Percentiles rank a stretch among this genome's conserved stretches.
Evolutionary conservation across 2,888 invertebrate genomes (phyloP).

Genomic region (Mythimna vitellina): DNA sequence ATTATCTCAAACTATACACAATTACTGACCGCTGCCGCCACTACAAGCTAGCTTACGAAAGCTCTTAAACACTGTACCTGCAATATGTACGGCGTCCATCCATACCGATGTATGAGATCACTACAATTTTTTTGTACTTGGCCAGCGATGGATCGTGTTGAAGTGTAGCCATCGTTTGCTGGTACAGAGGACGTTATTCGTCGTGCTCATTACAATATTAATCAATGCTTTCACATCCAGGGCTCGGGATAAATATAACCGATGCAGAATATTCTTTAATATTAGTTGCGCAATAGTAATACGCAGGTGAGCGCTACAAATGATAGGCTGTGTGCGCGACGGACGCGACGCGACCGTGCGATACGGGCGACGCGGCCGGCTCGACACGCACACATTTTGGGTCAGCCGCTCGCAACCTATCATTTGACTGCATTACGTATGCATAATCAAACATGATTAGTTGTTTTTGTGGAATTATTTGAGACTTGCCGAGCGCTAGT

Average conservation of each 20-base stretch:
- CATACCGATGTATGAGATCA: background rate
- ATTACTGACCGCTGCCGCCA: slow-evolving; percentile 78
- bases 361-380: slow-evolving; percentile 29
- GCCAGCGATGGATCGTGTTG: slow-evolving; percentile 15
- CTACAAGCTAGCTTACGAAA: slow-evolving; percentile 37
- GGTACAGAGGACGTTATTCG: slow-evolving; percentile 70
- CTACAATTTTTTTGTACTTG: background rate
- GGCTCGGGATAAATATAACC: slow-evolving; percentile 77
- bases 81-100: slow-evolving; percentile 32
- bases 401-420: slow-evolving; percentile 44
- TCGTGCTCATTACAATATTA: slow-evolving; percentile 88
- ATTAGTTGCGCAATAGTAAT: slow-evolving; percentile 80
- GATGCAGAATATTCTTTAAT: slow-evolving; percentile 78
- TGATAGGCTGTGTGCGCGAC: slow-evolving; percentile 67
- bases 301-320: slow-evolving; percentile 71
- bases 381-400: slow-evolving; percentile 55
- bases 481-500: slow-evolving; percentile 11
- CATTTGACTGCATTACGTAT: slow-evolving; percentile 54
- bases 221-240: slow-evolving; percentile 83
- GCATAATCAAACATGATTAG: slow-evolving; percentile 60
- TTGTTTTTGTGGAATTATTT: slow-evolving; percentile 53
- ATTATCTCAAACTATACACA: slow-evolving; percentile 86
- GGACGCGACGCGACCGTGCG: slow-evolving; percentile 52
- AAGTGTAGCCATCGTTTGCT: slow-evolving; percentile 26
- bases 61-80: background rate